A percentile compares a stretch with the other conserved stretches of the same genome.
phyloP scores from a whole-genome alignment of 2,113 vertebrate genomes.

The Psilopsiagon aurifrons region DNA sequence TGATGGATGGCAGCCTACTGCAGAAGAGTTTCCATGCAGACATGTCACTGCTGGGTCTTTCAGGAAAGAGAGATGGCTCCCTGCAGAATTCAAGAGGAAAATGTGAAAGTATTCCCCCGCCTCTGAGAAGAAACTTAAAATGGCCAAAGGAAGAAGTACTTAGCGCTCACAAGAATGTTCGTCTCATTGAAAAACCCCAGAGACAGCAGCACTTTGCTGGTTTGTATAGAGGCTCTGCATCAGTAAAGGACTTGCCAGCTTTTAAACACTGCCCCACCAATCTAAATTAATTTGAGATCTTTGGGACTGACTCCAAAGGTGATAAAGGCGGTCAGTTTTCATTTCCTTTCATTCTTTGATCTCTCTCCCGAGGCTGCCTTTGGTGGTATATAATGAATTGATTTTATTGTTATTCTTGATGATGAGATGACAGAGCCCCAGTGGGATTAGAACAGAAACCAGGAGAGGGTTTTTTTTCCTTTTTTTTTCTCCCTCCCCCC shows the following conservation, averaged over 20 bases:
- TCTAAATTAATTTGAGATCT: constrained; percentile 61
- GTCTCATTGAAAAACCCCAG: background rate
- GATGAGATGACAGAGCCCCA: background rate
- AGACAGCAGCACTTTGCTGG: background rate
- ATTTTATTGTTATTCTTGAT: constrained; percentile 57
- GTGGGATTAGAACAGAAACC: background rate
- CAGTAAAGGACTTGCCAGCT: background rate
- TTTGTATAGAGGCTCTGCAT: background rate
- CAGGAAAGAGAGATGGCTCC: constrained; percentile 9
- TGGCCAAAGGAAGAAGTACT: constrained; percentile 50
- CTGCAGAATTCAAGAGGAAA: constrained; percentile 18
- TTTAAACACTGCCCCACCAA: constrained; percentile 32
- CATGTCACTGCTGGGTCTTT: background rate
- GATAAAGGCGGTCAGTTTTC: constrained; percentile 56
- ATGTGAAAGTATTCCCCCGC: background rate
- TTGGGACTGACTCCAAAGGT: constrained; percentile 59
- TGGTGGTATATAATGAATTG: constrained; percentile 44
- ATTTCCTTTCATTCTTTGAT: constrained; percentile 64
- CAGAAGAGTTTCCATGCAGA: background rate
- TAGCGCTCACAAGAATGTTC: background rate
- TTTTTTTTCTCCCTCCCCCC: background rate
- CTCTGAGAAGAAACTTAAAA: background rate
- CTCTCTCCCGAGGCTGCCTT: constrained; percentile 43
- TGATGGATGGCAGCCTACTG: rapidly evolving
- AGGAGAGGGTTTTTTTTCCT: rapidly evolving